Conservation (phyloP, 2,888 invertebrate genomes). For the Altica lythri region DNA sequence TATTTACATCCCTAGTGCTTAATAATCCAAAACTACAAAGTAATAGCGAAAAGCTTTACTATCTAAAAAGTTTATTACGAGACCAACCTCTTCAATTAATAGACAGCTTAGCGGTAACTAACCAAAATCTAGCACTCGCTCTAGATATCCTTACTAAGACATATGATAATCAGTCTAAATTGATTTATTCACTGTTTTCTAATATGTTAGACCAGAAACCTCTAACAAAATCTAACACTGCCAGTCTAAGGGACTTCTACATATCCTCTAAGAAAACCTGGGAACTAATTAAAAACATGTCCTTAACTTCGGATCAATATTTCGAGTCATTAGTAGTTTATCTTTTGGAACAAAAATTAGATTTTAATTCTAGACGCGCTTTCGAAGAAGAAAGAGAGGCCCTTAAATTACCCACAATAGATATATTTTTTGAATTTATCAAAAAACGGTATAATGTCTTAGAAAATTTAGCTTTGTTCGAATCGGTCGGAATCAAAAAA, state of each 20-base stretch:
- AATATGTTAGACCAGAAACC: neutral
- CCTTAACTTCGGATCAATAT: neutral
- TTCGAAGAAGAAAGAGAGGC: constrained; percentile 5
- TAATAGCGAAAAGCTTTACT: constrained; percentile 5
- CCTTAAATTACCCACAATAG: neutral
- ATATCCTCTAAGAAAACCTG: neutral
- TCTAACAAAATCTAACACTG: neutral
- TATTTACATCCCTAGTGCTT: neutral
- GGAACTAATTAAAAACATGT: neutral
- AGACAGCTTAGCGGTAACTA: neutral
- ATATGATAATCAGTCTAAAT: neutral
- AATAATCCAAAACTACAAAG: constrained; percentile 5
- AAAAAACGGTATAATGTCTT: constrained; percentile 3
- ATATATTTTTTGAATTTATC: neutral
- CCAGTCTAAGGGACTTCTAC: neutral
- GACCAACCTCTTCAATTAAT: constrained; percentile 1
- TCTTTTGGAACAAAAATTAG: constrained; percentile 6
- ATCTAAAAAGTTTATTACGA: neutral
- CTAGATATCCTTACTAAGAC: neutral
- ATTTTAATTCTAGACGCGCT: constrained; percentile 3
- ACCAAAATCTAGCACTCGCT: constrained; percentile 6
- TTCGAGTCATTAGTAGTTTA: neutral
- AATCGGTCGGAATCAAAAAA: neutral
- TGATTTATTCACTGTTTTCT: neutral
- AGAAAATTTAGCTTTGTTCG: neutral